These are phyloP conservation scores for Tipula unca DNA, from an alignment of 2,888 invertebrate genomes.

Conservation along the genomic window DNA sequence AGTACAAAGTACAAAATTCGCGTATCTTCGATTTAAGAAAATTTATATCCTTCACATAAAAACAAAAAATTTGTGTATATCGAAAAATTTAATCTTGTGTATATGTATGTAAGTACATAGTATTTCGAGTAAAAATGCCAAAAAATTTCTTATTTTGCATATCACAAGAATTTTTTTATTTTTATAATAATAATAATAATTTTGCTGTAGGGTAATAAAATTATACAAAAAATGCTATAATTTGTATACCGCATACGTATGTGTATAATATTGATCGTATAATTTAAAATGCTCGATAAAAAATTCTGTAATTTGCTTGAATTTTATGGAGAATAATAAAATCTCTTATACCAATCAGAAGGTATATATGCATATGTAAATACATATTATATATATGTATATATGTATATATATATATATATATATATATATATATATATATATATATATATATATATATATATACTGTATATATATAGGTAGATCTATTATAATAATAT, in stretches of 20 bases:
- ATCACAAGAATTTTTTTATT: background rate
- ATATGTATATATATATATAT: no score
- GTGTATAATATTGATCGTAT: background rate
- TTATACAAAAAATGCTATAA: background rate
- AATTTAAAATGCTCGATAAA: background rate
- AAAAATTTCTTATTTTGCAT: conserved; percentile 1
- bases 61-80: background rate
- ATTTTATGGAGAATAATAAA: background rate
- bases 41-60: background rate
- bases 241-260: background rate
- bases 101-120: no score
- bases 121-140: background rate
- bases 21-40: background rate
- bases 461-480: background rate
- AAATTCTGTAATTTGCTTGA: background rate
- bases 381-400: no score
- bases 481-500: no score
- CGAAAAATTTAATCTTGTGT: background rate
- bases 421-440: no score
- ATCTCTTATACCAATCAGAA: background rate
- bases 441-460: no score
- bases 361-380: background rate
- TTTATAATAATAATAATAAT: background rate
- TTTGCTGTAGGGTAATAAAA: background rate
- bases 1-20: background rate